A percentile compares a stretch with the other conserved stretches of the same genome.
These are phyloP conservation scores for Lagorchestes hirsutus DNA, from an alignment of 2,797 vertebrate species.

Conservation along the genomic window DNA sequence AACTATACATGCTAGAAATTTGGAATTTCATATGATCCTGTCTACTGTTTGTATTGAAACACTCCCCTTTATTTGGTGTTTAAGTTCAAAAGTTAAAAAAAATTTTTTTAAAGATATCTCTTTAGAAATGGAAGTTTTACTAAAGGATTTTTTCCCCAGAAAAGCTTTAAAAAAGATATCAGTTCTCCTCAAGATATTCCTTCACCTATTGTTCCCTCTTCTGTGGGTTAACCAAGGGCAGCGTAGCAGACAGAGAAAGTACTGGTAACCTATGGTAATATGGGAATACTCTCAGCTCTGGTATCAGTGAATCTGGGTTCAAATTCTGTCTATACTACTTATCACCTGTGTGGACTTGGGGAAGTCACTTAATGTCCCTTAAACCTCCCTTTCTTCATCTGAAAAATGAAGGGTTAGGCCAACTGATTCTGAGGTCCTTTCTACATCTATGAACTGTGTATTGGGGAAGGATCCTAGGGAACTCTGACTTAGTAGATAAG, in stretches of 20 bases:
- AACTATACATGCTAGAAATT: neutral
- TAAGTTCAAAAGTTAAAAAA: neutral
- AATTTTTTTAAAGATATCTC: neutral
- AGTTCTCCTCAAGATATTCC: neutral
- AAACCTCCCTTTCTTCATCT: neutral
- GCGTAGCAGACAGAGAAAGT: neutral
- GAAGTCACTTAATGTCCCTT: neutral
- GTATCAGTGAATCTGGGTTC: neutral
- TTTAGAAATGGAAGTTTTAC: neutral
- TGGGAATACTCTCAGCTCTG: neutral
- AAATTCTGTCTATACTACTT: neutral
- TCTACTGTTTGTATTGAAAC: neutral
- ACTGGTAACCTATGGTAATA: neutral
- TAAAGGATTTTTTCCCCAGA: neutral
- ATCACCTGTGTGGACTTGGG: neutral
- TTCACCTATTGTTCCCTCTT: slow-evolving; percentile 14
- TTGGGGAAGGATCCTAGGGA: neutral
- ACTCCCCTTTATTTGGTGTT: neutral
- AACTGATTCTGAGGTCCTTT: neutral
- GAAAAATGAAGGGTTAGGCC: neutral
- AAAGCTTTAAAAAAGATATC: neutral
- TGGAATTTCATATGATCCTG: neutral
- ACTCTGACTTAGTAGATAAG: neutral
- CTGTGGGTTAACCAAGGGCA: neutral
- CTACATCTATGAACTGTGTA: neutral